These are phyloP conservation scores for Tragopan temminckii DNA, from an alignment of 2,797 vertebrate species.

Conservation along the genomic window DNA sequence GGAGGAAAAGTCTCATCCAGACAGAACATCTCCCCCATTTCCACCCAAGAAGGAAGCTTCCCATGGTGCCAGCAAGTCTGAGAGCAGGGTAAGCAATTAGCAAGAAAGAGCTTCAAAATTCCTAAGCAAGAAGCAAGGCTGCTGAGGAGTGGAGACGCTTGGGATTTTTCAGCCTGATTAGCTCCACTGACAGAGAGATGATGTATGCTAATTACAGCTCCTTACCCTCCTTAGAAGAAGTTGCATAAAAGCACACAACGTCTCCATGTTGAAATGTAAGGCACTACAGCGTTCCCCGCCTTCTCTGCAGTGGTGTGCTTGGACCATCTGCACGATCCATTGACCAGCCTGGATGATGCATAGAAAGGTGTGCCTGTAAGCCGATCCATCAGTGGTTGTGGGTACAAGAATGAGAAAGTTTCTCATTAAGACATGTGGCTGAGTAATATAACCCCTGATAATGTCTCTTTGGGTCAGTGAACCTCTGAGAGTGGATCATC, in stretches of 20 bases:
- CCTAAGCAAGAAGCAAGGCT: constrained; percentile 27
- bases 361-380: constrained; percentile 50
- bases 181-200: constrained; percentile 22
- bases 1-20: not conserved
- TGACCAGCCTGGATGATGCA: constrained; percentile 44
- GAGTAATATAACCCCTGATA: constrained; percentile 20
- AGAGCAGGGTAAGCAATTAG: constrained; percentile 48
- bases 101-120: constrained; percentile 50
- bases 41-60: constrained; percentile 35
- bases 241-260: constrained; percentile 55
- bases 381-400: constrained; percentile 4
- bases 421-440: constrained; percentile 35
- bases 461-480: constrained; percentile 35
- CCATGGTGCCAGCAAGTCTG: constrained; percentile 64
- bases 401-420: constrained; percentile 41
- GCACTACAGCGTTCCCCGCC: constrained; percentile 10
- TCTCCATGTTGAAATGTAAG: not conserved
- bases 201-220: constrained; percentile 64
- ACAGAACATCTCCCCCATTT: not conserved
- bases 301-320: not conserved
- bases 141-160: constrained; percentile 45
- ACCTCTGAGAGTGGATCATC: not conserved
- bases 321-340: not conserved
- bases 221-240: constrained; percentile 51
- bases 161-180: constrained; percentile 65